Base-by-base conservation (phyloP, 1,140 invertebrate genomes). In the Dreissena rostriformis region DNA sequence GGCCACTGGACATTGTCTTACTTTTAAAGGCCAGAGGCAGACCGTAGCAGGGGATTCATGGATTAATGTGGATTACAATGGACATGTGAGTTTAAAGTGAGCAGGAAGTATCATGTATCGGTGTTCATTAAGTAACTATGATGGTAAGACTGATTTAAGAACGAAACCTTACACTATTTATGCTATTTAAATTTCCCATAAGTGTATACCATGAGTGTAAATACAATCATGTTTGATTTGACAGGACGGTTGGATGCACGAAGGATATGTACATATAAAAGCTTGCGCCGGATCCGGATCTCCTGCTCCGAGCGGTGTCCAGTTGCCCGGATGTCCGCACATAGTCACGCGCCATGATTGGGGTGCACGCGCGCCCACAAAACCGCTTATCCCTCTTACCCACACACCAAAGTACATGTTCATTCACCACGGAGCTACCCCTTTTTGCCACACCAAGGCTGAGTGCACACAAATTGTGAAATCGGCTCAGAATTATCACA, bases 401-500 rank as follows among this genome's bases (percentile, higher is more conserved):
- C 39, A 28, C 10, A 53, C 51, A 6, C 88, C 87, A 29, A 79
- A 87, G 24, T 87, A 88, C 65, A 86, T 89, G 17, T 88, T 89
- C 76, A 89, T 97, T 72, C 96, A 97, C 93, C 96, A 97, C 90
- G 95, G 95, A 81, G 95, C 95, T 84, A 94, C 92, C 57, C 57
- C 82, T 0, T 95, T 10, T 39, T 97, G 96, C 88, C 90, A 91
- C 22, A 95, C 93, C 0, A 92, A 95, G 65, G 78, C 88, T 12
- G 86, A 93, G 39, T 97, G 96, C 84, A 90, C 91, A 2, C 76
- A 86, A 6, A 87, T 93, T 0, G 95, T 96, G 0, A 94, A 95
- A 55, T 70, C 93, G 0, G 96, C 96, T 24, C 96, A 97, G 91
- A 95, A 93, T 17, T 97, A 95, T 88, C 96, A 97, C 90, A 96